Evolutionary conservation across 2,888 invertebrate species (phyloP).

Genomic region (Epinotia brunnichana): DNA sequence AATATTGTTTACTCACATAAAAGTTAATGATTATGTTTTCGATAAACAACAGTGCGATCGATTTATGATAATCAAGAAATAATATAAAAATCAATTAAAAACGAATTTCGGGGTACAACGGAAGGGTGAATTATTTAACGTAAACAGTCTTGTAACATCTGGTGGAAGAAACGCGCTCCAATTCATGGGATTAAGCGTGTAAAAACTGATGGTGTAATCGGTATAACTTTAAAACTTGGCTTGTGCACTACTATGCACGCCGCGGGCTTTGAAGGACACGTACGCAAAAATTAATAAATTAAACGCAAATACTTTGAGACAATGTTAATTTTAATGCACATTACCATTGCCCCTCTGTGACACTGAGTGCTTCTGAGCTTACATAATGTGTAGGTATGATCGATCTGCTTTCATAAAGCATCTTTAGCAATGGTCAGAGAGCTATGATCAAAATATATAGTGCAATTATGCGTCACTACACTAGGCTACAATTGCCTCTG

Average conservation of each 20-base stretch:
- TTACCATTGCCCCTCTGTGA: too few relatives aligned
- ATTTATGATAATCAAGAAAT: constrained; percentile 54
- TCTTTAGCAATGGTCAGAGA: too few relatives aligned
- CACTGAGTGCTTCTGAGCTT: too few relatives aligned
- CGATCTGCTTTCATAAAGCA: too few relatives aligned
- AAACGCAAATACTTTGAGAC: not conserved
- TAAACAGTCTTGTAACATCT: constrained; percentile 54
- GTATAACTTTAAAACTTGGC: not conserved
- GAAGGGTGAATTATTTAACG: constrained; percentile 55
- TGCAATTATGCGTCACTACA: too few relatives aligned
- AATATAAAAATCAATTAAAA: constrained; percentile 66
- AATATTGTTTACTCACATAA: not conserved
- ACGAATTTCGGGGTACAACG: constrained; percentile 57
- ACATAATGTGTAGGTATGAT: too few relatives aligned
- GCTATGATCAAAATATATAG: too few relatives aligned
- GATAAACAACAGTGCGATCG: constrained; percentile 17
- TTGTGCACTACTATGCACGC: not conserved
- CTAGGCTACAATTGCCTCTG: too few relatives aligned
- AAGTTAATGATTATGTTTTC: constrained; percentile 6
- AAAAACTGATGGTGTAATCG: not conserved
- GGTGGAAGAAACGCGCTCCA: constrained; percentile 40
- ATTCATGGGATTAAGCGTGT: not conserved
- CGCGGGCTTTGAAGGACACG: too few relatives aligned
- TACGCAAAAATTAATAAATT: too few relatives aligned
- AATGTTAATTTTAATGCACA: too few relatives aligned